Evolutionary conservation across 2,113 vertebrate species (phyloP).

Genomic region (Odobenus rosmarus): DNA sequence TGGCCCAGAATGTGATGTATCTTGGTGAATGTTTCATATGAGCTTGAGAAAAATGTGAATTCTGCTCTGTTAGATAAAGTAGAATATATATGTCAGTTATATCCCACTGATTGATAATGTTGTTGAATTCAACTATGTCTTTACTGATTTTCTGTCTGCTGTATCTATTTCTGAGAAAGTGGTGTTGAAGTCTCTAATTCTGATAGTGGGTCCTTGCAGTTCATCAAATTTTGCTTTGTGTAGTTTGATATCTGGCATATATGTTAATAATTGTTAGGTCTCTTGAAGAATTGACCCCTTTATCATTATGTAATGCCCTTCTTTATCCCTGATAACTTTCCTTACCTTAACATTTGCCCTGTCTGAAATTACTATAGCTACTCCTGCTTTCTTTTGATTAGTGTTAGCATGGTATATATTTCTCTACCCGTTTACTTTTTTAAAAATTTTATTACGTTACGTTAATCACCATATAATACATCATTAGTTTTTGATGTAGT

Average conservation of each 20-base stretch:
- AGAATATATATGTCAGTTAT: neutral
- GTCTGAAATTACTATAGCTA: neutral
- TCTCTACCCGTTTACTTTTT: neutral
- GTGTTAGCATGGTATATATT: neutral
- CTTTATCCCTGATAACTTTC: neutral
- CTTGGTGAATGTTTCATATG: neutral
- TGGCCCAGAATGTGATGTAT: neutral
- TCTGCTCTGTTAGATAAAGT: neutral
- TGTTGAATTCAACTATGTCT: neutral
- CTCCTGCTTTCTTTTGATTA: neutral
- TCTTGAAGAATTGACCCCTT: neutral
- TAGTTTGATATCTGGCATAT: neutral
- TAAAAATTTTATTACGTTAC: no score
- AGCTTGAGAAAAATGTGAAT: neutral
- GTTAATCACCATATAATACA: no score
- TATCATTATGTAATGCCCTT: neutral
- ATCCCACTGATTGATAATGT: neutral
- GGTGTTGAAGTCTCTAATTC: neutral
- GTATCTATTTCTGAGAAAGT: neutral
- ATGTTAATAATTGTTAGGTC: neutral
- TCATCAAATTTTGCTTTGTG: neutral
- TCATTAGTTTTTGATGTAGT: no score
- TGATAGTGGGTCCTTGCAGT: neutral
- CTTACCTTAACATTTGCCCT: neutral
- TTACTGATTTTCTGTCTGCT: neutral